Evolutionary conservation across 2,797 vertebrate genomes (phyloP).

Genomic region (Sebastes kiyomatsui): DNA sequence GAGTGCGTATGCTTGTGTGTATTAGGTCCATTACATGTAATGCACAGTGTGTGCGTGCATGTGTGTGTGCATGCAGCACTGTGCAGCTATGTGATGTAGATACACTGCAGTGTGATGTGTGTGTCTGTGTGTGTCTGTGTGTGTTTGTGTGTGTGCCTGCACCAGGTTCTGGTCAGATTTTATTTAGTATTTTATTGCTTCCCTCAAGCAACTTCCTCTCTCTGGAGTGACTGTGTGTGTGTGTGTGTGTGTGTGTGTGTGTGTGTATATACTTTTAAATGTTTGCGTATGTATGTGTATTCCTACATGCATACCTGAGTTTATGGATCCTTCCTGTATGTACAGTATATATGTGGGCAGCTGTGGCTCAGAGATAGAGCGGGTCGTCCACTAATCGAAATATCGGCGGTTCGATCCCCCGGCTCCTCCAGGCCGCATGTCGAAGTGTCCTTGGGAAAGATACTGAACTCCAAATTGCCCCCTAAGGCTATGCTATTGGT

Average conservation of each 20-base stretch:
- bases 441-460: no score
- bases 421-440: no score
- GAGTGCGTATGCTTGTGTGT: constrained; percentile 1
- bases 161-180: constrained; percentile 12
- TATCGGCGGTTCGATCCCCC: no score
- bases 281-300: not conserved
- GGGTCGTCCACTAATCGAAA: no score
- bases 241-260: not conserved
- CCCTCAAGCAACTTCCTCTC: constrained; percentile 46
- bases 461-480: no score
- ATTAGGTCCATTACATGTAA: not conserved
- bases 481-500: no score
- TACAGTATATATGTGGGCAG: not conserved
- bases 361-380: no score
- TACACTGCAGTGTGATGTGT: constrained; percentile 9
- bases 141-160: not conserved
- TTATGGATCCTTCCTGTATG: not conserved
- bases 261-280: not conserved
- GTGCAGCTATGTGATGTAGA: constrained; percentile 19
- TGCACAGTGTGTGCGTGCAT: not conserved
- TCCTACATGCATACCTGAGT: not conserved
- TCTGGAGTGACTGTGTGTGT: constrained; percentile 4
- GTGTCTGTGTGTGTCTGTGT: not conserved
- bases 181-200: constrained; percentile 55
- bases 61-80: not conserved